Base-by-base conservation (phyloP, 2,888 invertebrate genomes). In the Teleogryllus oceanicus region DNA sequence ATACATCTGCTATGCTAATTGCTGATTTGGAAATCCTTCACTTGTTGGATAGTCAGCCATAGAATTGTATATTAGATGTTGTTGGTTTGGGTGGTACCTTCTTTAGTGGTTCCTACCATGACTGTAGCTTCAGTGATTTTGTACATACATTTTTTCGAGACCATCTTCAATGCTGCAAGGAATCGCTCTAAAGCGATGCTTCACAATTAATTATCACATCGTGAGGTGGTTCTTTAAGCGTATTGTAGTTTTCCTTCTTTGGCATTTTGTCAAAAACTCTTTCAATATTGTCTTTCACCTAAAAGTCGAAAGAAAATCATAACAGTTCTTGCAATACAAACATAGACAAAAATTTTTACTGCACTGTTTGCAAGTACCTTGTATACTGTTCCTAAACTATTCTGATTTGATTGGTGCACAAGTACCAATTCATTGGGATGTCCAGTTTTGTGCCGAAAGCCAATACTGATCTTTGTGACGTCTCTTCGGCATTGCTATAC, bases 161-260 rank as follows among this genome's bases (percentile, higher is more conserved):
- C 92, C 50, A 91, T 87, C 85, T 91, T 92, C 20, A 94, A 86
- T 11, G 92, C 87, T 84, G 90, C 90, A 83, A 94, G 87, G 84
- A 94, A 94, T 81, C 90, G 90, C 87, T 94, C 94, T 74, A 94
- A 84, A 84, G 93, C 92, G 92, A 89, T 12, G 89, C 86, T 86
- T 94, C 93, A 84, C 91, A 89, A 86, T 93, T 92, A 62, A 96
- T 91, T 84, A 91, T 91, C 78, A 96, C 85, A 87, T 96, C 95
- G 83, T 93, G 92, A 24, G 92, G 90, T 2, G 96, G 96, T 81
- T 91, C 89, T 84, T 90, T 91, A 96, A 91, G 80, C 95, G 90
- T 80, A 96, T 91, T 2, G 96, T 96, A 62, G 92, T 91, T 88
- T 96, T 20, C 96, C 96, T 86, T 96, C 94, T 82, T 91, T 89